Evolutionary conservation across 2,113 vertebrate species (phyloP).

Genomic region (Symphodus melops): DNA sequence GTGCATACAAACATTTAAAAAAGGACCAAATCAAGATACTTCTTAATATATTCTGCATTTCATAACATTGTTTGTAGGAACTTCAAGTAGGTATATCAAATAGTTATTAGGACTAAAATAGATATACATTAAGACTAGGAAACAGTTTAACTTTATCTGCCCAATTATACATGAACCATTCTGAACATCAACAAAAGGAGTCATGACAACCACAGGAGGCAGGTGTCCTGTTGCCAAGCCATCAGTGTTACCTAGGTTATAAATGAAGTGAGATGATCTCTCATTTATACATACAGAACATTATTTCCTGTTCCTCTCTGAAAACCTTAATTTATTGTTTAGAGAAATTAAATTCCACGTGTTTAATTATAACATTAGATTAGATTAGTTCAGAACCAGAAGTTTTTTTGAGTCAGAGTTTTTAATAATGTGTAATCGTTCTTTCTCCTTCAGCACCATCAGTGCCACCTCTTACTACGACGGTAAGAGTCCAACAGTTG

Average conservation of each 20-base stretch:
- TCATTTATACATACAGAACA: neutral
- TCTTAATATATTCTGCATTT: neutral
- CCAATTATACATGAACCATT: neutral
- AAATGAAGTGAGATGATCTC: neutral
- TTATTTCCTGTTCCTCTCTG: neutral
- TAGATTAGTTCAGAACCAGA: neutral
- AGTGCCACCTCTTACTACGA: neutral
- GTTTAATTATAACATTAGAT: neutral
- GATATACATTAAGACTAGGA: neutral
- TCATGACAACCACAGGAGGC: constrained; percentile 21
- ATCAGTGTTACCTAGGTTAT: constrained; percentile 15
- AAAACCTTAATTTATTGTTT: neutral
- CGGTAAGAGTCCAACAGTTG: neutral
- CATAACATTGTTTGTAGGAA: neutral
- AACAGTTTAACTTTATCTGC: constrained; percentile 1
- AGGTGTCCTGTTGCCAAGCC: constrained; percentile 11
- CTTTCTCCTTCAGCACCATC: neutral
- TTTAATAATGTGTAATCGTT: neutral
- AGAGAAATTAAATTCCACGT: neutral
- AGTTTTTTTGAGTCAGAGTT: neutral
- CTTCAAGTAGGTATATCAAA: neutral
- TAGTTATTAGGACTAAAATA: neutral
- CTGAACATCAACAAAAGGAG: constrained; percentile 36
- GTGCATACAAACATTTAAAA: neutral
- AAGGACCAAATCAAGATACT: too few relatives aligned